Conservation (phyloP, 2,797 vertebrate species). For the Macropodus opercularis region DNA sequence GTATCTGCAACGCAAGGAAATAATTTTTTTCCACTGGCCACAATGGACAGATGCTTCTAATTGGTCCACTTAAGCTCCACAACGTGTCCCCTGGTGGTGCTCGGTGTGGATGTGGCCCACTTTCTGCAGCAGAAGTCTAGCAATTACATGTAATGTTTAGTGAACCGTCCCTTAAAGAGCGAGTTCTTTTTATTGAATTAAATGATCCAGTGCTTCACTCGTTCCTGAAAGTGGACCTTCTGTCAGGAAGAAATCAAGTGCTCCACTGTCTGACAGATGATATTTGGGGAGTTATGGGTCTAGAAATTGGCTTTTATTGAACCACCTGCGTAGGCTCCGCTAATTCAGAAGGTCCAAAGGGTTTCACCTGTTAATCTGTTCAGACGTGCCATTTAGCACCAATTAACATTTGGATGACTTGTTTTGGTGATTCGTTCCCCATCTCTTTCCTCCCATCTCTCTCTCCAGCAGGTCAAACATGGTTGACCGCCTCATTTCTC, state of each 20-base stretch:
- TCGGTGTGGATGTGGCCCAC: constrained; percentile 13
- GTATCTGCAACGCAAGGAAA: constrained; percentile 42
- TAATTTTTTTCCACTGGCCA: constrained; percentile 48
- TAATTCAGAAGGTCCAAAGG: constrained; percentile 46
- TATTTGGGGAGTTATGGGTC: constrained; percentile 62
- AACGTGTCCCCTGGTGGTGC: constrained; percentile 30
- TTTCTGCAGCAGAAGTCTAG: neutral
- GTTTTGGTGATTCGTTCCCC: constrained; percentile 23
- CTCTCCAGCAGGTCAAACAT: constrained; percentile 25
- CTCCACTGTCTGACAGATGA: constrained; percentile 54
- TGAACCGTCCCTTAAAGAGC: constrained; percentile 21
- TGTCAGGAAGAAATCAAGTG: constrained; percentile 27
- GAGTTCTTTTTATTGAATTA: constrained; percentile 37
- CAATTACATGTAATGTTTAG: neutral
- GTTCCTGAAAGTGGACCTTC: constrained; percentile 16
- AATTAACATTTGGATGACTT: constrained; percentile 70
- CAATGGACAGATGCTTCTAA: constrained; percentile 25
- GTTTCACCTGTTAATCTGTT: constrained; percentile 60
- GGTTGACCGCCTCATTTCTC: constrained; percentile 16
- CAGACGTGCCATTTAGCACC: constrained; percentile 62
- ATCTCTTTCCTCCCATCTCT: constrained; percentile 11
- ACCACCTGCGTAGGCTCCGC: constrained; percentile 42
- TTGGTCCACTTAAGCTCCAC: constrained; percentile 16
- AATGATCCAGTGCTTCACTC: constrained; percentile 32
- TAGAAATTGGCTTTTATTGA: constrained; percentile 53